phyloP scores from a whole-genome alignment of 2,888 invertebrate species.

The Anoplius nigerrimus region DNA sequence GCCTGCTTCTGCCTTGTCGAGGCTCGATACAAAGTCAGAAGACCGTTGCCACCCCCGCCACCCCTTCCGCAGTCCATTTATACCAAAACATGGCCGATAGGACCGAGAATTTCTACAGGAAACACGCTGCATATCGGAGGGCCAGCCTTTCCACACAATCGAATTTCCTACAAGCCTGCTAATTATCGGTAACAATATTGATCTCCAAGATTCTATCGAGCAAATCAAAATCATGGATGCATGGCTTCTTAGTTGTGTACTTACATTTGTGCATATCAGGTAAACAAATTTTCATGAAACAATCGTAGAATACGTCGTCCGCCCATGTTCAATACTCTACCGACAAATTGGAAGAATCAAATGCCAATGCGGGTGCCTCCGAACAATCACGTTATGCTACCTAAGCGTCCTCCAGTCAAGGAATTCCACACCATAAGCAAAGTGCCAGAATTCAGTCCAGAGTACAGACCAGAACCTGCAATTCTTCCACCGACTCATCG shows the following conservation, averaged over 20 bases:
- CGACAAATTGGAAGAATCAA: constrained; percentile 56
- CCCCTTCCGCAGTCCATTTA: constrained; percentile 63
- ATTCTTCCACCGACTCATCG: constrained; percentile 60
- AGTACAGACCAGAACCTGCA: constrained; percentile 59
- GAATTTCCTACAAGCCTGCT: constrained; percentile 59
- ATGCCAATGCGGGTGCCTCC: constrained; percentile 54
- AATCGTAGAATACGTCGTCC: constrained; percentile 61
- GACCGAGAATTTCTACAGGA: constrained; percentile 64
- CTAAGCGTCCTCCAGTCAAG: constrained; percentile 63
- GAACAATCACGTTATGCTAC: constrained; percentile 58
- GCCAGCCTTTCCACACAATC: constrained; percentile 57
- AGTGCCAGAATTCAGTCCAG: constrained; percentile 58
- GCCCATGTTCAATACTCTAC: constrained; percentile 57
- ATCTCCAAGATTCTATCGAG: too few relatives aligned
- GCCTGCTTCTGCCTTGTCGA: constrained; percentile 58
- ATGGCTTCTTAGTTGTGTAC: too few relatives aligned
- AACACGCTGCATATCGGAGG: constrained; percentile 63
- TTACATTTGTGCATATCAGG: neutral
- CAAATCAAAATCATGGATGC: too few relatives aligned
- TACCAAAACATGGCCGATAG: constrained; percentile 67
- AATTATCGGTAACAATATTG: constrained; percentile 60
- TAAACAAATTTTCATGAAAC: neutral
- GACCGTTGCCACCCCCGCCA: constrained; percentile 65
- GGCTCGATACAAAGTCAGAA: constrained; percentile 70
- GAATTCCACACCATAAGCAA: constrained; percentile 66